Evolutionary conservation across 2,888 invertebrate genomes (phyloP).

Genomic region (Phragmatobia fuliginosa): DNA sequence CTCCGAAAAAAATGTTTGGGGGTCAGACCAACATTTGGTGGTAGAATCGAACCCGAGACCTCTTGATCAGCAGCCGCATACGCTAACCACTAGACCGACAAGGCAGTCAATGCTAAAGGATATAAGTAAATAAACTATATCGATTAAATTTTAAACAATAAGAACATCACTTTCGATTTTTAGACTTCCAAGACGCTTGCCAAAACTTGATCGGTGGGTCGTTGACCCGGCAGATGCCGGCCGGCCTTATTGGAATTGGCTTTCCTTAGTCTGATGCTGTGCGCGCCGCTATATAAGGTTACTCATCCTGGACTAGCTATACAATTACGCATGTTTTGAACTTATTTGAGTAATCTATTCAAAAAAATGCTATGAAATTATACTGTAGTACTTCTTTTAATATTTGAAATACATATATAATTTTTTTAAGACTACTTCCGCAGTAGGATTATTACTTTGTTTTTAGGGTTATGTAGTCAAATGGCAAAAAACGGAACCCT

Average conservation of each 20-base stretch:
- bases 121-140: constrained; percentile 4
- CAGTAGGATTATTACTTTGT: no score
- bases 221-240: constrained; percentile 37
- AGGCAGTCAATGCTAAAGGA: no score
- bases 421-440: no score
- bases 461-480: no score
- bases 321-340: not conserved
- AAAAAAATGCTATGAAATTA: not conserved
- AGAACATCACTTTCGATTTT: constrained; percentile 23
- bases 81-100: no score
- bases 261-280: constrained; percentile 29
- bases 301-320: constrained; percentile 12
- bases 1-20: no score
- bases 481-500: no score
- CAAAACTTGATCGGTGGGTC: constrained; percentile 50
- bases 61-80: no score
- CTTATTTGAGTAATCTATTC: not conserved
- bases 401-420: no score
- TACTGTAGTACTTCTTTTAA: not conserved
- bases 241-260: constrained; percentile 39
- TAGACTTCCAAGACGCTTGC: constrained; percentile 26
- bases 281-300: constrained; percentile 29
- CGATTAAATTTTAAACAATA: constrained; percentile 8
- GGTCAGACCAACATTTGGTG: no score
- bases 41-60: no score